Conservation (phyloP, 1,140 invertebrate species). For the Ceratitis capitata region DNA sequence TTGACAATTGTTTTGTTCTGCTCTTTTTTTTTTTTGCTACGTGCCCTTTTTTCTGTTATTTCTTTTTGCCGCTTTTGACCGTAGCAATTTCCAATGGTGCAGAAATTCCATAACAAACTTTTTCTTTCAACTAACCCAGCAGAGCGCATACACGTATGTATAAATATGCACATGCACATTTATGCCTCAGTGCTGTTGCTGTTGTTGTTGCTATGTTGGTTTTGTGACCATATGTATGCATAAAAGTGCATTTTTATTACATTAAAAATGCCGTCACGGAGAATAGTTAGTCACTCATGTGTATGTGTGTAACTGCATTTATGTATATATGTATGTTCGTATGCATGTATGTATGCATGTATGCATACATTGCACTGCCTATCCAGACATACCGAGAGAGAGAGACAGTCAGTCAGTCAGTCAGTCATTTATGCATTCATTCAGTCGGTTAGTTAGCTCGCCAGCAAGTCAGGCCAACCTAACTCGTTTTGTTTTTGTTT, state of each 20-base stretch:
- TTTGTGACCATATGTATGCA: background rate
- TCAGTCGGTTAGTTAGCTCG: background rate
- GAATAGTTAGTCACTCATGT: background rate
- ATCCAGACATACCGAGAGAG: too few species aligned
- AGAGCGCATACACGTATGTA: background rate
- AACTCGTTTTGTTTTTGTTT: slow-evolving; percentile 3
- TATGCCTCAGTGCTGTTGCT: background rate
- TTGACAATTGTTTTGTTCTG: background rate
- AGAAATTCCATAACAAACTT: slow-evolving; percentile 8
- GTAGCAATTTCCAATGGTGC: background rate
- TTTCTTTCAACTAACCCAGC: background rate
- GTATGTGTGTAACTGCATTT: background rate
- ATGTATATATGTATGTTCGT: background rate
- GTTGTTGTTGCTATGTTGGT: background rate
- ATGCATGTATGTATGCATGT: background rate
- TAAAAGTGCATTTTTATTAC: slow-evolving; percentile 7
- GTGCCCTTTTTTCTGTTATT: too few species aligned
- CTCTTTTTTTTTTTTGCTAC: background rate
- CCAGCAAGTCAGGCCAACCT: background rate
- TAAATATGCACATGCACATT: background rate
- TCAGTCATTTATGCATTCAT: background rate
- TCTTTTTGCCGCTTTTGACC: background rate
- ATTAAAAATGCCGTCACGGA: background rate
- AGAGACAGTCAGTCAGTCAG: background rate
- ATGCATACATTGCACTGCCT: too few species aligned